phyloP scores from a whole-genome alignment of 2,113 vertebrate species.

The Chloropsis hardwickii region DNA sequence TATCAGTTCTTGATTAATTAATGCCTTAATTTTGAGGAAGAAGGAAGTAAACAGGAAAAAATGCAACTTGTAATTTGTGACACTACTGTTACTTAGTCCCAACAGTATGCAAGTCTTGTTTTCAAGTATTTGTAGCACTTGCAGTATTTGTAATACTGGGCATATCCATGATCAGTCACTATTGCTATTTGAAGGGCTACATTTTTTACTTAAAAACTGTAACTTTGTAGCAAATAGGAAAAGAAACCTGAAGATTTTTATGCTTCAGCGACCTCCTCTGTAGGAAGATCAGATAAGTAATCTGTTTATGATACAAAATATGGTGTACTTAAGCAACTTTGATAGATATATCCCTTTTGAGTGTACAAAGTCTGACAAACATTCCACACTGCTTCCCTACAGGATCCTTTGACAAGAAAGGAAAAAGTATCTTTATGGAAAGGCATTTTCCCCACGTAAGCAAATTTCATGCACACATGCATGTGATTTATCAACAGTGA shows the following conservation, averaged over 20 bases:
- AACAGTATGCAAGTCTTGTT: background rate
- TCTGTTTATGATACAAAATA: background rate
- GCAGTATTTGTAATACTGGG: background rate
- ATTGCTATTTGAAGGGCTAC: background rate
- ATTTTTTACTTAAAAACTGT: background rate
- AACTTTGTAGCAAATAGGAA: background rate
- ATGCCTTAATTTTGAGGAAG: background rate
- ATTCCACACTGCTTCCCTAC: background rate
- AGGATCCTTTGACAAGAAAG: background rate
- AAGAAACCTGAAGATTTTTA: background rate
- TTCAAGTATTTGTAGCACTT: background rate
- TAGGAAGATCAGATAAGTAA: background rate
- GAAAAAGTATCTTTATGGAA: background rate
- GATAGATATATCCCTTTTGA: background rate
- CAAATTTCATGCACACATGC: background rate
- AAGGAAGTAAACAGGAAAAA: background rate
- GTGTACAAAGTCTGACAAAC: background rate
- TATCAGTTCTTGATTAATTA: background rate
- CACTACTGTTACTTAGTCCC: background rate
- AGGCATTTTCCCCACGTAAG: accelerated
- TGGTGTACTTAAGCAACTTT: background rate
- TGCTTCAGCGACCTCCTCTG: background rate
- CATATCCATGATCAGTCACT: background rate
- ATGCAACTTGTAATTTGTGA: background rate
- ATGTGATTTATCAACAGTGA: background rate